phyloP scores from a whole-genome alignment of 2,888 invertebrate genomes.

The Trichacis sp. region DNA sequence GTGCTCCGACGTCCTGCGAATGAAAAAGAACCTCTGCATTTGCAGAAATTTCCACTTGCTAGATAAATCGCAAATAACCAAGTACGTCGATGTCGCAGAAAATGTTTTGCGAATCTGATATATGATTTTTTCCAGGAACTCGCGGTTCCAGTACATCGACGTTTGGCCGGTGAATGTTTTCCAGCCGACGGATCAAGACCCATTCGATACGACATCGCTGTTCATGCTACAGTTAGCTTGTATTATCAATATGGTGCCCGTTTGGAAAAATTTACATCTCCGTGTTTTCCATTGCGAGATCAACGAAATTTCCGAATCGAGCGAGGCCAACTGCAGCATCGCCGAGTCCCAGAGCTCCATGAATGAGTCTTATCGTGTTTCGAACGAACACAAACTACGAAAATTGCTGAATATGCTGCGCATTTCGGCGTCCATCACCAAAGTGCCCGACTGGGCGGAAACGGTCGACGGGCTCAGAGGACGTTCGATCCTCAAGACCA shows the following conservation, averaged over 20 bases:
- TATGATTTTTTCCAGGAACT: conserved; percentile 72
- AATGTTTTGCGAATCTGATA: too few relatives aligned
- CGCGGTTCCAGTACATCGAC: conserved; percentile 85
- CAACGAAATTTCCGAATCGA: conserved; percentile 55
- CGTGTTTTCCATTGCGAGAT: conserved; percentile 87
- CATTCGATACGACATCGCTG: conserved; percentile 90
- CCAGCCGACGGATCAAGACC: conserved; percentile 80
- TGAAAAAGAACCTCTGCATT: conserved; percentile 94
- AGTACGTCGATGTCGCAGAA: conserved; percentile 69
- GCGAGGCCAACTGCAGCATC: conserved; percentile 62
- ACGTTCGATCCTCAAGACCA: conserved; percentile 57
- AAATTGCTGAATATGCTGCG: conserved; percentile 85
- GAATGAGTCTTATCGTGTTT: conserved; percentile 59
- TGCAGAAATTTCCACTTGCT: conserved; percentile 91
- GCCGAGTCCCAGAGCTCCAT: conserved; percentile 68
- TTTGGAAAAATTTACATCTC: conserved; percentile 88
- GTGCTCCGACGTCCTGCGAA: conserved; percentile 87
- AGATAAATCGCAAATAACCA: conserved; percentile 82
- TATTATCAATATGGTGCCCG: conserved; percentile 90
- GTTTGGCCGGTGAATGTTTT: conserved; percentile 98
- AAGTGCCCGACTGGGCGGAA: conserved; percentile 76
- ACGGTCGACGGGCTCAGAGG: conserved; percentile 71
- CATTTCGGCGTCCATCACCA: conserved; percentile 86
- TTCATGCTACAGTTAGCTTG: conserved; percentile 98
- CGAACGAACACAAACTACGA: conserved; percentile 71